Evolutionary conservation across 2,888 invertebrate genomes (phyloP), one percentile per base, ranked within the genome.

Genomic region (Lapara coniferarum): DNA sequence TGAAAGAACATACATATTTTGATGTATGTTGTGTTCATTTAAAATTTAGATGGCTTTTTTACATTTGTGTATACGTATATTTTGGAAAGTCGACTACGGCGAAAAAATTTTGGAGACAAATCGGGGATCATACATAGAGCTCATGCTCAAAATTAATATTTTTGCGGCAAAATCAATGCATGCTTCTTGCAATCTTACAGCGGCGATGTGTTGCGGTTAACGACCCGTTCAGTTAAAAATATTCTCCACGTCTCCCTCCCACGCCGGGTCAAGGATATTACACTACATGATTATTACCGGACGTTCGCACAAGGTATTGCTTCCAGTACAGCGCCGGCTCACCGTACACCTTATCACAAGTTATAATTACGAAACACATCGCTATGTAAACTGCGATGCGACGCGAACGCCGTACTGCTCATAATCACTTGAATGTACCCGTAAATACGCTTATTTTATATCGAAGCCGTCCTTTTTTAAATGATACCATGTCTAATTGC

Each of bases 181-280:
- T 75, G 75, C 71, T 77, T 73, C 77, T 73, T 79, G 77, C 74
- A 80, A 81, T 78, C 80, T 81, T 81, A 78, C 81, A 79, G 78
- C 78, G 80, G 75, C 76, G 78, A 79, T 80, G 76, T 72, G 76
- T 77, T 72, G 75, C 74, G 90, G 89, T 85, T 84, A 85, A 84
- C 85, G 90, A 91, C 88, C 86, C 75, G 63, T 78, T 72, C 77
- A 75, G 84, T 87, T 89, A 89, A 89, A 90, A 89, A 89, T 89
- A 89, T 81, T 72, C 81, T 78, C 75, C 81, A 30, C 80, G 76
- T 77, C 80, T 85, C 81, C 84, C 84, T 88, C 88, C 89, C 86
- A 89, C 89, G 85, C 79, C 86, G 81, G 89, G 89, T 89, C 88
- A 90, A 89, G 90, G 89, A 83, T 85, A 81, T 80, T 79, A 78